A percentile compares a stretch with the other conserved stretches of the same genome.
phyloP scores from a whole-genome alignment of 2,797 vertebrate species.

The Schizothorax lantsangensis region DNA sequence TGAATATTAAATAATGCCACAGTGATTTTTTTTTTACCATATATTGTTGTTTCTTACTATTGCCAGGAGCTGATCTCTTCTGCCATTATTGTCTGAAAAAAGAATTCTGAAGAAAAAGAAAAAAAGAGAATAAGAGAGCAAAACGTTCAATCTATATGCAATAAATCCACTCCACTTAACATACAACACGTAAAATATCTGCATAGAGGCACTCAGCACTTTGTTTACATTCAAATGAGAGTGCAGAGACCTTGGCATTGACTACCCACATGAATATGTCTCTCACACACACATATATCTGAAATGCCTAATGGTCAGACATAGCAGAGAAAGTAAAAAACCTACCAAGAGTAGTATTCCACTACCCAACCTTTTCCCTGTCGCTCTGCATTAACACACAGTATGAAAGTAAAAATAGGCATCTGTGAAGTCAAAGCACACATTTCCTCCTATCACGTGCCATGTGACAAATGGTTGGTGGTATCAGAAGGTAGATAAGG shows the following conservation, averaged over 20 bases:
- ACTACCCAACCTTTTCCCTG: neutral
- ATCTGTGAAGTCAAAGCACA: slow-evolving; percentile 21
- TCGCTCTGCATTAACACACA: neutral
- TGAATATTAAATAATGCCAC: slow-evolving; percentile 12
- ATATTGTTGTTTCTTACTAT: neutral
- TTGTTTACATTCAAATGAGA: slow-evolving; percentile 37
- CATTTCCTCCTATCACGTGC: neutral
- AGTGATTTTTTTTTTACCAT: neutral
- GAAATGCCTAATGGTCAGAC: slow-evolving; percentile 15
- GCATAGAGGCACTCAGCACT: slow-evolving; percentile 24
- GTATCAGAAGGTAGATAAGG: neutral
- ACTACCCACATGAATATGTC: slow-evolving; percentile 39
- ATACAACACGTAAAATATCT: slow-evolving; percentile 16
- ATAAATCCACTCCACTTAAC: slow-evolving; percentile 12
- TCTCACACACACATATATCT: neutral
- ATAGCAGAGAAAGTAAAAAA: neutral
- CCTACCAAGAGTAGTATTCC: neutral
- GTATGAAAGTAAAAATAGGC: slow-evolving; percentile 2
- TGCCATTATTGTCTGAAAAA: neutral
- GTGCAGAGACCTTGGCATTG: slow-evolving; percentile 42
- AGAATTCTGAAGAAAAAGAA: neutral
- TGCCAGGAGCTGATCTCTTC: neutral
- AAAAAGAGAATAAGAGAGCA: neutral
- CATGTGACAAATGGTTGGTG: neutral
- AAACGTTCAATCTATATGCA: slow-evolving; percentile 2